A percentile compares a stretch with the other conserved stretches of the same genome.
phyloP scores from a whole-genome alignment of 2,113 vertebrate genomes.

The Podocnemis expansa region DNA sequence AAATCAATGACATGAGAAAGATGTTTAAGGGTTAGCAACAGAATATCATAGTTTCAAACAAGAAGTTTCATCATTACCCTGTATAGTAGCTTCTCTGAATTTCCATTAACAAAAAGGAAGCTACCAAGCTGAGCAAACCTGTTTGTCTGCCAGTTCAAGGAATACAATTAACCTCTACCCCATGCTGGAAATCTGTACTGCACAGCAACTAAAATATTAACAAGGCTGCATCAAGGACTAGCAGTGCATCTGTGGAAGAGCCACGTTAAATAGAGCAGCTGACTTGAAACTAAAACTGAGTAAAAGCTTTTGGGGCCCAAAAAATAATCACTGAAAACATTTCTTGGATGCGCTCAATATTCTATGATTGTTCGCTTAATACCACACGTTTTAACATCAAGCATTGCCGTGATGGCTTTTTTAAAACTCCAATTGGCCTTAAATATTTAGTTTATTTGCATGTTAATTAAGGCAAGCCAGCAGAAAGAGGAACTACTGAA shows the following conservation, averaged over 20 bases:
- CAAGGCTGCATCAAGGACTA: constrained; percentile 57
- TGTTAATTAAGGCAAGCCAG: constrained; percentile 51
- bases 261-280: constrained; percentile 56
- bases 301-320: constrained; percentile 26
- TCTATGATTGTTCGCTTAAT: constrained; percentile 1
- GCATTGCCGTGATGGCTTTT: constrained; percentile 16
- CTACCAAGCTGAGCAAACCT: constrained; percentile 57
- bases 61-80: constrained; percentile 20
- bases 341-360: constrained; percentile 73
- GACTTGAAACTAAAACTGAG: constrained; percentile 55
- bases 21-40: accelerated
- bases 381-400: constrained; percentile 19
- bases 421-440: constrained; percentile 57
- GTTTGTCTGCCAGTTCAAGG: constrained; percentile 58
- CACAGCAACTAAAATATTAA: constrained; percentile 68
- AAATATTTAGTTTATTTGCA: constrained; percentile 65
- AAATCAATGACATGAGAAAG: neutral
- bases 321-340: constrained; percentile 54
- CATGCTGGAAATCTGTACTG: constrained; percentile 32
- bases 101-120: constrained; percentile 49
- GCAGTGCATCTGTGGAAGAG: constrained; percentile 3
- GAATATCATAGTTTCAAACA: neutral
- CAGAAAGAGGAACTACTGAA: neutral
- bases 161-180: constrained; percentile 47
- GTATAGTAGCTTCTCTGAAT: constrained; percentile 16